These are phyloP conservation scores for Enteromius fasciolatus DNA, from an alignment of 2,797 vertebrate genomes.

Conservation along the genomic window DNA sequence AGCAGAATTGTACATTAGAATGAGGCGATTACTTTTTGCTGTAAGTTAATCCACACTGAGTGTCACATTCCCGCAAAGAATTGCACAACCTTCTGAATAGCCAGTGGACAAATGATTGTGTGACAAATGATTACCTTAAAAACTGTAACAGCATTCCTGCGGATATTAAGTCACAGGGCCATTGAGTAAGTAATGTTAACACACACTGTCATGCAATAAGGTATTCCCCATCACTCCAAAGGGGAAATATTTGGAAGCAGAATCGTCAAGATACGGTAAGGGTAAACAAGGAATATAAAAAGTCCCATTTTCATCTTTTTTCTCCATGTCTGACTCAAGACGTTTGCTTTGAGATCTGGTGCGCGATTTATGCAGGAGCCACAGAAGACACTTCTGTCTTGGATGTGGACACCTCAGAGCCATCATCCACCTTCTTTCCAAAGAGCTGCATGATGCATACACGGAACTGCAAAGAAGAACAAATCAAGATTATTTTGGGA, in stretches of 20 bases:
- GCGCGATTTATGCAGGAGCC: conserved; percentile 79
- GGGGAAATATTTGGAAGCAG: conserved; percentile 35
- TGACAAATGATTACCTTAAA: conserved; percentile 21
- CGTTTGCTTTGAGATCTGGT: conserved; percentile 32
- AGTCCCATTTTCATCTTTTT: conserved; percentile 52
- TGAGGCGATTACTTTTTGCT: conserved; percentile 27
- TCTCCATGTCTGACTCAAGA: conserved; percentile 30
- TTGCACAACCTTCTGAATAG: conserved; percentile 21
- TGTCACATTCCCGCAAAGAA: conserved; percentile 8
- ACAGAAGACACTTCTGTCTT: conserved; percentile 80
- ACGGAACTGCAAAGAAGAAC: conserved; percentile 77
- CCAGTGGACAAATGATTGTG: conserved; percentile 11
- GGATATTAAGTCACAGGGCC: background rate
- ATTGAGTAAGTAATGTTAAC: conserved; percentile 39
- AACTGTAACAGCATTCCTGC: conserved; percentile 9
- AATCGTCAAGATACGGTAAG: conserved; percentile 31
- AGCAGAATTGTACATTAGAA: conserved; percentile 19
- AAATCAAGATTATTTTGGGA: background rate
- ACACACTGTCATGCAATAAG: conserved; percentile 33
- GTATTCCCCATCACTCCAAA: conserved; percentile 14
- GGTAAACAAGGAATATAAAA: conserved; percentile 64
- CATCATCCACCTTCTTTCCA: conserved; percentile 86
- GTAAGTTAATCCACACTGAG: background rate
- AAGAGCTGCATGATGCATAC: conserved; percentile 88
- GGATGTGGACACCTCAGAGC: conserved; percentile 85